These are phyloP conservation scores for Physella acuta DNA, from an alignment of 1,140 invertebrate species.

Conservation along the genomic window DNA sequence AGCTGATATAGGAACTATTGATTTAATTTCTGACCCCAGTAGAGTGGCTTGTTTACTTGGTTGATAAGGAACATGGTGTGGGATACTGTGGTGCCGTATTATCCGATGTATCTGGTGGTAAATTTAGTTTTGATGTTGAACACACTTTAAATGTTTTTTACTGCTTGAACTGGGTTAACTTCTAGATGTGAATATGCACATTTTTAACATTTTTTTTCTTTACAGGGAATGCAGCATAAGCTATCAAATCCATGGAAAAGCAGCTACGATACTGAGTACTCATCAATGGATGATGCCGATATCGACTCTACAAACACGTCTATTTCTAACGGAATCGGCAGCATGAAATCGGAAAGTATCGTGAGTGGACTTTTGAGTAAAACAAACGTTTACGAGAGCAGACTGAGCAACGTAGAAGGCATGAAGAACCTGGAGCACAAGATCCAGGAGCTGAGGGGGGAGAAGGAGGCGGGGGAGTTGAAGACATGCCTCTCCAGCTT, in stretches of 20 bases:
- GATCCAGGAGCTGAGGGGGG: constrained; percentile 8
- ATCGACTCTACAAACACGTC: neutral
- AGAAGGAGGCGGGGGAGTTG: constrained; percentile 3
- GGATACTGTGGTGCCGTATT: too few species aligned
- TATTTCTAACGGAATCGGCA: neutral
- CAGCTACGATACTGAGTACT: constrained; percentile 1
- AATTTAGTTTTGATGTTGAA: too few species aligned
- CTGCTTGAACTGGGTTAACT: too few species aligned
- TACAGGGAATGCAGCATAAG: constrained; percentile 14
- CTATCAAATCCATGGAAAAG: constrained; percentile 7
- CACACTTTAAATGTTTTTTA: too few species aligned
- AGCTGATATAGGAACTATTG: too few species aligned
- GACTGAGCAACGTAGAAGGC: neutral
- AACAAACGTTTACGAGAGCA: neutral
- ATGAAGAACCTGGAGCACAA: constrained; percentile 4
- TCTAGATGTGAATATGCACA: neutral
- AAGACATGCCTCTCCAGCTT: neutral
- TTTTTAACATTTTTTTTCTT: neutral
- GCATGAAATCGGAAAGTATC: neutral
- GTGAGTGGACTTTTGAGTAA: neutral
- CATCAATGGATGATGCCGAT: constrained; percentile 10
- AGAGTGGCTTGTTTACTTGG: too few species aligned
- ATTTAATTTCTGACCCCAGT: too few species aligned
- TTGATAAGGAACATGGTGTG: too few species aligned
- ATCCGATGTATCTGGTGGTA: too few species aligned